Base-by-base conservation (phyloP, 2,888 invertebrate species). In the Myopa tessellatipennis region DNA sequence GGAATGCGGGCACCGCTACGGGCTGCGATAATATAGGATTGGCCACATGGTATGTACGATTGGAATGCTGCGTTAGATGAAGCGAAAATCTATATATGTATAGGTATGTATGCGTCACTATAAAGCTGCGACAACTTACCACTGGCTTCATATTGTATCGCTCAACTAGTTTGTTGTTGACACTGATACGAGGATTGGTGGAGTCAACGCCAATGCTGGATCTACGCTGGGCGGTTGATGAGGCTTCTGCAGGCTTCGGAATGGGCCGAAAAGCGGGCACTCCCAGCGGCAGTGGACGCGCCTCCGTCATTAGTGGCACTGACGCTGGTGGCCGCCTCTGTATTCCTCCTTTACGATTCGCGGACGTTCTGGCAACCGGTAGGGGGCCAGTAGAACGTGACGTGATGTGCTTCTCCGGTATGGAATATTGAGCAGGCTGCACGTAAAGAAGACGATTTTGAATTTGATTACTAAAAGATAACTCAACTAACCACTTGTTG, bases 251-350 rank as follows among this genome's bases (percentile, higher is more conserved):
- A 34, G 69, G 38, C 8, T 92, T 92, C 65, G 95, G 95, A 81
- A 95, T 91, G 0, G 95, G 95, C 85, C 92, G 94, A 89, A 96
- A 96, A 0, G 95, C 93, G 52, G 96, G 96, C 10, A 96, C 92
- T 10, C 92, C 92, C 88, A 92, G 89, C 4, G 91, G 90, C 83
- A 91, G 86, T 0, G 91, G 91, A 74, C 91, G 91, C 1, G 91
- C 92, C 87, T 92, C 89, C 16, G 92, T 88, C 88, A 90, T 88
- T 1, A 88, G 81, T 55, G 82, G 84, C 4, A 79, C 77, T 40
- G 80, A 74, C 14, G 79, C 78, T 38, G 80, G 79, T 6, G 73
- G 69, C 60, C 1, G 76, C 80, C 36, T 65, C 69, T 18, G 74
- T 69, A 38, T 77, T 75, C 1, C 68, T 67, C 52, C 76, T 74